Evolutionary conservation across 1,140 invertebrate species (phyloP).

Genomic region (Oreohelix idahoensis): DNA sequence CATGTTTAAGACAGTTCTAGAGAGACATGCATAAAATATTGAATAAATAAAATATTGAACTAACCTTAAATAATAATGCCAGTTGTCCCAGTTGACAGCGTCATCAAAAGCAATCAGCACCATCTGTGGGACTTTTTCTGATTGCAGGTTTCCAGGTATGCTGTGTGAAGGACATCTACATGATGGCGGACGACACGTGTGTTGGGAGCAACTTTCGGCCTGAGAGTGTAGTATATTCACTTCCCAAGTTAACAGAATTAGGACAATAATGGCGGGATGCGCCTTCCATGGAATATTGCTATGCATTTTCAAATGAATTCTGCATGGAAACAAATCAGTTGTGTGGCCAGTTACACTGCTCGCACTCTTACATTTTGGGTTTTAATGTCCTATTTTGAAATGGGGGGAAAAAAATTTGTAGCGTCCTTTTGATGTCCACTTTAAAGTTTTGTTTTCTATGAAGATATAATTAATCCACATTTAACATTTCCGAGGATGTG

Average conservation of each 20-base stretch:
- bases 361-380: background rate
- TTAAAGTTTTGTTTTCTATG: no score
- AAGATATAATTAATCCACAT: no score
- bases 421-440: no score
- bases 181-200: constrained; percentile 88
- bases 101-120: constrained; percentile 63
- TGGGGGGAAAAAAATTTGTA: no score
- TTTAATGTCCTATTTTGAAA: background rate
- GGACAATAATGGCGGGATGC: background rate
- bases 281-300: background rate
- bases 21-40: background rate
- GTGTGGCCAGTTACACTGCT: background rate
- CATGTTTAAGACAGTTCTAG: no score
- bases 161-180: constrained; percentile 89
- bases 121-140: constrained; percentile 60
- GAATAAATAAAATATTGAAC: background rate
- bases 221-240: background rate
- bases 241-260: background rate
- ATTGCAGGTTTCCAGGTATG: constrained; percentile 44
- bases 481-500: no score
- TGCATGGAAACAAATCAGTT: background rate
- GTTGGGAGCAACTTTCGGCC: constrained; percentile 32
- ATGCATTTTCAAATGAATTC: background rate
- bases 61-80: constrained; percentile 51
- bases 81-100: constrained; percentile 57